phyloP scores from a whole-genome alignment of 2,113 vertebrate species.

The Serinus canaria region DNA sequence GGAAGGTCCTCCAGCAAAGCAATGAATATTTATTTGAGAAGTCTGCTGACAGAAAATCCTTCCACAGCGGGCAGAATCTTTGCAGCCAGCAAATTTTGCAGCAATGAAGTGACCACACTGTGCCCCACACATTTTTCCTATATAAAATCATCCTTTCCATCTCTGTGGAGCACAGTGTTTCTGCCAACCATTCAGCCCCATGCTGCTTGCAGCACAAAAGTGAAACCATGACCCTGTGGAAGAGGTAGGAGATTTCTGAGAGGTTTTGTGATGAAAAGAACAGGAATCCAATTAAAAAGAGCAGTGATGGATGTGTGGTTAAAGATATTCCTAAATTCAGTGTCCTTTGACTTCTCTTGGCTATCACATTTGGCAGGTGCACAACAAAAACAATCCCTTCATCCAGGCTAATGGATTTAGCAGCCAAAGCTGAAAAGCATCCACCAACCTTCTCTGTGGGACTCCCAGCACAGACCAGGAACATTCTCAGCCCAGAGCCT shows the following conservation, averaged over 20 bases:
- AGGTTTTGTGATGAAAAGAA: neutral
- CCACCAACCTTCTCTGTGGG: neutral
- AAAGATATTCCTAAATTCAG: constrained; percentile 6
- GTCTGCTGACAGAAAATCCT: neutral
- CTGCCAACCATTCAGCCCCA: neutral
- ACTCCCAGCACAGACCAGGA: neutral
- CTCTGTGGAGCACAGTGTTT: neutral
- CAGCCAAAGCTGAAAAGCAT: neutral
- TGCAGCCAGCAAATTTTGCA: neutral
- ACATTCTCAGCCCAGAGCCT: neutral
- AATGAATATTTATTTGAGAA: neutral
- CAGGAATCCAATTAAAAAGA: neutral
- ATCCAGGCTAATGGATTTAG: neutral
- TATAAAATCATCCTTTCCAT: neutral
- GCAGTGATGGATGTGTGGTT: constrained; percentile 14
- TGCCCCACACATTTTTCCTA: neutral
- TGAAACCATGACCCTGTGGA: neutral
- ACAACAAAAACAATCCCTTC: constrained; percentile 2
- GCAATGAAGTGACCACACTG: neutral
- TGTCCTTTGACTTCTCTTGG: neutral
- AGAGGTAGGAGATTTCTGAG: constrained; percentile 4
- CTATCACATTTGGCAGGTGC: constrained; percentile 1
- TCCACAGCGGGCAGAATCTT: neutral
- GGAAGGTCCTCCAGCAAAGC: neutral
- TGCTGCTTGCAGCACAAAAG: neutral